Conservation (phyloP, 2,113 vertebrate genomes). For the Corythoichthys intestinalis region DNA sequence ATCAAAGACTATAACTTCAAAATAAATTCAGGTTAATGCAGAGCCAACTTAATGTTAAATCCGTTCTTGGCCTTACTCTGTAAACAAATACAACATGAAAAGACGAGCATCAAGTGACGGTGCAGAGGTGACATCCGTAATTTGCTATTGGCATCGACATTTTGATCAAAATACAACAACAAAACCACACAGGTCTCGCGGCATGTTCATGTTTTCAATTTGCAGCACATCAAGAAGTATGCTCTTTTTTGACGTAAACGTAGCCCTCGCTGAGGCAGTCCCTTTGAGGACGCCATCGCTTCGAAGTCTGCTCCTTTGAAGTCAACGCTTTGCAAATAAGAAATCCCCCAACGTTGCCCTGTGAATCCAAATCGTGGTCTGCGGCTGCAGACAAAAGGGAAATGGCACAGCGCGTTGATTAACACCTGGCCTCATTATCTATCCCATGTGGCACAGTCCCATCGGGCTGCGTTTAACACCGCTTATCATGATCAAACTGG, state of each 20-base stretch:
- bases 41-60: background rate
- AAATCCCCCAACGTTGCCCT: background rate
- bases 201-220: slow-evolving; percentile 44
- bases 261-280: slow-evolving; percentile 51
- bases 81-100: slow-evolving; percentile 6
- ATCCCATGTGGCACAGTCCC: slow-evolving; percentile 59
- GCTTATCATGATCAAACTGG: slow-evolving; percentile 31
- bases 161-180: slow-evolving; percentile 43
- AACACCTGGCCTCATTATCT: slow-evolving; percentile 75
- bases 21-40: background rate
- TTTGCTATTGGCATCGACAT: slow-evolving; percentile 20
- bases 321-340: slow-evolving; percentile 54
- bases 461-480: slow-evolving; percentile 60
- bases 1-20: background rate
- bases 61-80: background rate
- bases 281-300: slow-evolving; percentile 53
- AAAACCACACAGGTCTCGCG: slow-evolving; percentile 36
- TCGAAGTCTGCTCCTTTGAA: slow-evolving; percentile 63
- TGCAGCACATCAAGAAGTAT: slow-evolving; percentile 42
- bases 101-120: slow-evolving; percentile 13
- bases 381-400: slow-evolving; percentile 32
- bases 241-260: slow-evolving; percentile 22
- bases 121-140: slow-evolving; percentile 24
- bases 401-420: slow-evolving; percentile 68
- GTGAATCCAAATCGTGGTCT: background rate